Evolutionary conservation across 2,113 vertebrate genomes (phyloP), one percentile per base, ranked within the genome.

Genomic region (Larimichthys polyactis): DNA sequence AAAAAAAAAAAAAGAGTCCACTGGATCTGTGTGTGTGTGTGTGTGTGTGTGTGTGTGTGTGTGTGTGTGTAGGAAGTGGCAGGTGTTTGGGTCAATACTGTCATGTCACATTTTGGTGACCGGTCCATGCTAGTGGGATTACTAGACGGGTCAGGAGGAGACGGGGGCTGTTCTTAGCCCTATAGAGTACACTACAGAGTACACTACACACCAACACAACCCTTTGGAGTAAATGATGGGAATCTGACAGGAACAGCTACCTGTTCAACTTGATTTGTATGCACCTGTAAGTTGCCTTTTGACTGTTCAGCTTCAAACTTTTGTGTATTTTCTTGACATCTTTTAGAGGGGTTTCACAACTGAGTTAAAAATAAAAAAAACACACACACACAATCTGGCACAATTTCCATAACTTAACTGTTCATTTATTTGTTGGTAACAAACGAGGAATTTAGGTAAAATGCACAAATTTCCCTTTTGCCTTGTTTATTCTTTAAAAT

Each of bases 41-140:
- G 63, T 68, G 48, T 68, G 63, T 55, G 74, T 59, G 70, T 73
- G 68, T 74, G 74, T 81, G 66, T 44, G 57, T 52, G 55, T 54
- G 70, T 69, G 55, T 86, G 67, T 83, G 78, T 78, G 75, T 51
- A 87, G 84, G 85, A 90, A 84, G 83, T 84, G 59, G 91, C 92
- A 93, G 93, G 93, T 93, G 94, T 92, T 92, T 90, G 87, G 88
- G 90, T 92, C 91, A 91, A 71, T 86, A 88, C 89, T 91, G 93
- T 94, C 91, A 92, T 72, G 83, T 92, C 89, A 88, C 55, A 92
- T 92, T 92, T 91, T 78, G 75, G 71, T 87, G 74, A 86, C 75
- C 51, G 58, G 32, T 71, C 62, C 82, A 65, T 82, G 76, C 75
- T 87, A 20, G 57, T 84, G 76, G 83, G 86, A 88, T 90, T 90